phyloP scores from a whole-genome alignment of 1,140 invertebrate genomes.

The Bombus ignitus region DNA sequence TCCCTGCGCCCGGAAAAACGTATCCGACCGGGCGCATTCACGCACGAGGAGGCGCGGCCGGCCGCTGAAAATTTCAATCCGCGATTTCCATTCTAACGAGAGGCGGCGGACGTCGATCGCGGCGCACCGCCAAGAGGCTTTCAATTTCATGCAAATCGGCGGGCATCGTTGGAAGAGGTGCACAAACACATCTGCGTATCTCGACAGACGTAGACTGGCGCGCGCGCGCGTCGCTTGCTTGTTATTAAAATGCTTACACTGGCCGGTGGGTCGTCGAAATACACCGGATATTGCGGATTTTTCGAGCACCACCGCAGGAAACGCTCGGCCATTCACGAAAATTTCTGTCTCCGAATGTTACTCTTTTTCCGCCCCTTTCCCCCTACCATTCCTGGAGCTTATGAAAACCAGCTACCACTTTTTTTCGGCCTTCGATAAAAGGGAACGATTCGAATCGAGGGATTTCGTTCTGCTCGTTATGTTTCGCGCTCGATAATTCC shows the following conservation, averaged over 20 bases:
- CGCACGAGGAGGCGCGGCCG: constrained; percentile 15
- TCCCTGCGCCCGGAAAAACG: constrained; percentile 8
- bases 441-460: background rate
- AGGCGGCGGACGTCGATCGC: constrained; percentile 55
- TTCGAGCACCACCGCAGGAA: constrained; percentile 17
- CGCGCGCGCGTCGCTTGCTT: constrained; percentile 32
- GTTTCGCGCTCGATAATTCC: constrained; percentile 12
- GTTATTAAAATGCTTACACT: constrained; percentile 68
- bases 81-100: constrained; percentile 71
- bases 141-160: constrained; percentile 71
- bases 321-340: constrained; percentile 25
- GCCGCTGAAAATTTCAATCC: constrained; percentile 68
- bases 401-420: constrained; percentile 2
- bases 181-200: constrained; percentile 17
- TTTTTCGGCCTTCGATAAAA: background rate
- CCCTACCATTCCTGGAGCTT: background rate
- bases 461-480: background rate
- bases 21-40: background rate
- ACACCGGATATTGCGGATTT: constrained; percentile 55
- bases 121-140: constrained; percentile 54
- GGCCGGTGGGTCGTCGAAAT: constrained; percentile 21
- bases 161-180: constrained; percentile 38
- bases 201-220: background rate
- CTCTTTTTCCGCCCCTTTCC: background rate
- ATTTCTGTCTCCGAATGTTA: constrained; percentile 35